Evolutionary conservation across 2,113 vertebrate genomes (phyloP).

Genomic region (Pluvialis apricaria): DNA sequence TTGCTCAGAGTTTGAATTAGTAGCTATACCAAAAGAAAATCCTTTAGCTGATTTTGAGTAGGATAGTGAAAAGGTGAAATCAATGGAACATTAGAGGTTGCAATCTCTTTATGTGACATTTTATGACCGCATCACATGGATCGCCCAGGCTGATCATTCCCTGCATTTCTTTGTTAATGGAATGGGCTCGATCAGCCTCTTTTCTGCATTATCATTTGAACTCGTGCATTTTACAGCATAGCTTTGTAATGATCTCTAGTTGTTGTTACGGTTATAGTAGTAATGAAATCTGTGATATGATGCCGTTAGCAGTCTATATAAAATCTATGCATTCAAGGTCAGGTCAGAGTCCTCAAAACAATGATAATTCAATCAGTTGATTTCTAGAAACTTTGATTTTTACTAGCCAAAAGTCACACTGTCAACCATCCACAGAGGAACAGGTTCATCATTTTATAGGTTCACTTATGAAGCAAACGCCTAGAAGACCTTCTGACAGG

Average conservation of each 20-base stretch:
- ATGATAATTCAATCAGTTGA: background rate
- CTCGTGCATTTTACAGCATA: background rate
- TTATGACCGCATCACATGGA: conserved; percentile 52
- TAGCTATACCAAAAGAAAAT: conserved; percentile 36
- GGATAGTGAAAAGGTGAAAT: conserved; percentile 64
- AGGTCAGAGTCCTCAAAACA: background rate
- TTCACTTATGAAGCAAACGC: background rate
- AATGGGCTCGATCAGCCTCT: background rate
- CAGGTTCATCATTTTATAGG: background rate
- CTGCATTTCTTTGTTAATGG: conserved; percentile 48
- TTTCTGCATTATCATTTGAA: conserved; percentile 40
- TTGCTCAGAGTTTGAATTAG: conserved; percentile 16
- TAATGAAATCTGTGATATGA: conserved; percentile 17
- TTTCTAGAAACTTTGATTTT: background rate
- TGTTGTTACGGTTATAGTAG: background rate
- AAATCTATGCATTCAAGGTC: background rate
- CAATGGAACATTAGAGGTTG: conserved; percentile 58
- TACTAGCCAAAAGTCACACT: background rate
- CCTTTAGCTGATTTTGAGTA: conserved; percentile 43
- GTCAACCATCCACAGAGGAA: background rate
- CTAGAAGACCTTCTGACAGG: background rate
- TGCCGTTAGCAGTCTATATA: background rate
- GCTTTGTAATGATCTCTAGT: conserved; percentile 18
- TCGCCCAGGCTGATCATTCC: conserved; percentile 41
- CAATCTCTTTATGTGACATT: conserved; percentile 59